Evolutionary conservation across 1,140 invertebrate genomes (phyloP).

Genomic region (Sycophaga agraensis): DNA sequence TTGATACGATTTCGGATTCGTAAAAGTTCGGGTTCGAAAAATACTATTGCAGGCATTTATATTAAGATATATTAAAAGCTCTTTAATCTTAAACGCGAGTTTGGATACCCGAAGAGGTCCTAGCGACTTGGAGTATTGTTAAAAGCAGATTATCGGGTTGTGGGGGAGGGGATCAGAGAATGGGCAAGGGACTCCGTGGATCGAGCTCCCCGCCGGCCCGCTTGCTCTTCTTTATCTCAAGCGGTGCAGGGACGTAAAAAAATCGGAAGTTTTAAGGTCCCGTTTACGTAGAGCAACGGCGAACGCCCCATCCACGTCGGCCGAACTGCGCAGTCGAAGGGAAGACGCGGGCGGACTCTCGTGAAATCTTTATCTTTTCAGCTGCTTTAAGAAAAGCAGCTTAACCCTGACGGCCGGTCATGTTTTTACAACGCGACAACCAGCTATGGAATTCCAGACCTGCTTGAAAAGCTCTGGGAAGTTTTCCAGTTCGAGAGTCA

Average conservation of each 20-base stretch:
- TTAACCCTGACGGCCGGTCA: constrained; percentile 17
- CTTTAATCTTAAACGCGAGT: too few species aligned
- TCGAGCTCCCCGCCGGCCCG: too few species aligned
- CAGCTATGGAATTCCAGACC: constrained; percentile 16
- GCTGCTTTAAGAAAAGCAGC: constrained; percentile 24
- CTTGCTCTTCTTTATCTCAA: too few species aligned
- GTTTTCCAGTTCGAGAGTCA: neutral
- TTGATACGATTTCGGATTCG: too few species aligned
- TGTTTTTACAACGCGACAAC: constrained; percentile 26
- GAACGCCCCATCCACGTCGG: neutral
- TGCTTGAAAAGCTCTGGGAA: constrained; percentile 12
- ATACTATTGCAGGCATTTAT: too few species aligned
- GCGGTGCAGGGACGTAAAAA: neutral
- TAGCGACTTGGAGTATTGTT: too few species aligned
- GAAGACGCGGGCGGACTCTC: neutral
- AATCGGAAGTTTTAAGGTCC: neutral
- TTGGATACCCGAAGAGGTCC: too few species aligned
- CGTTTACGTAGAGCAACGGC: neutral
- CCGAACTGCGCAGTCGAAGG: neutral
- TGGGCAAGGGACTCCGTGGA: too few species aligned
- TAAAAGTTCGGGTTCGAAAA: too few species aligned
- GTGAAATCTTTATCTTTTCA: constrained; percentile 27
- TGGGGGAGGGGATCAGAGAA: too few species aligned
- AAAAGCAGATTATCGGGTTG: neutral
- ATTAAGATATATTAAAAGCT: too few species aligned